Conservation (phyloP, 2,888 invertebrate genomes). For the Polydrusus pterygomalis region DNA sequence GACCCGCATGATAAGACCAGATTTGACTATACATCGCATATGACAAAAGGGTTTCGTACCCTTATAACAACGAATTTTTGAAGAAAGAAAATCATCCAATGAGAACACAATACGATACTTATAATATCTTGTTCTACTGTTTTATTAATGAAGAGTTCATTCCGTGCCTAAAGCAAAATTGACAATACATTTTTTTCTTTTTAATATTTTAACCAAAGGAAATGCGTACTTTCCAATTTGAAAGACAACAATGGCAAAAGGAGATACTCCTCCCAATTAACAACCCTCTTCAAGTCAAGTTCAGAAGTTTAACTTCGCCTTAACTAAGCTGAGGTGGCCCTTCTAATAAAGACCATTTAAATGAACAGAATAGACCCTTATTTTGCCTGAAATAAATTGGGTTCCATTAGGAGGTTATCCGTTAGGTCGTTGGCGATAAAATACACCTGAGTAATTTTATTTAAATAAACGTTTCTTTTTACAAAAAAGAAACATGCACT, state of each 20-base stretch:
- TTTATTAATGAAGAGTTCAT: no score
- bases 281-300: slow-evolving; percentile 11
- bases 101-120: no score
- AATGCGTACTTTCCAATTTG: not conserved
- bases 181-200: no score
- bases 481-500: no score
- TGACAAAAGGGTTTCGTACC: no score
- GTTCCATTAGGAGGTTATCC: not conserved
- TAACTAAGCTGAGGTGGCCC: slow-evolving; percentile 11
- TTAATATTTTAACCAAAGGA: not conserved
- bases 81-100: no score
- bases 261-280: slow-evolving; percentile 4
- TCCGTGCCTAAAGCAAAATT: no score
- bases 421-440: not conserved
- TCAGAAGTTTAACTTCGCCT: slow-evolving; percentile 6
- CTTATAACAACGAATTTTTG: no score
- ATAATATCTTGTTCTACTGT: no score
- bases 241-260: slow-evolving; percentile 3
- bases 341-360: not conserved
- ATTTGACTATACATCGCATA: no score
- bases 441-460: not conserved
- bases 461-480: not conserved
- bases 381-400: not conserved
- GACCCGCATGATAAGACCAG: no score
- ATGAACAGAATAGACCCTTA: slow-evolving; percentile 6